Percentiles rank a stretch among this genome's conserved stretches.
phyloP scores from a whole-genome alignment of 2,888 invertebrate species.

The Micropterix aruncella region DNA sequence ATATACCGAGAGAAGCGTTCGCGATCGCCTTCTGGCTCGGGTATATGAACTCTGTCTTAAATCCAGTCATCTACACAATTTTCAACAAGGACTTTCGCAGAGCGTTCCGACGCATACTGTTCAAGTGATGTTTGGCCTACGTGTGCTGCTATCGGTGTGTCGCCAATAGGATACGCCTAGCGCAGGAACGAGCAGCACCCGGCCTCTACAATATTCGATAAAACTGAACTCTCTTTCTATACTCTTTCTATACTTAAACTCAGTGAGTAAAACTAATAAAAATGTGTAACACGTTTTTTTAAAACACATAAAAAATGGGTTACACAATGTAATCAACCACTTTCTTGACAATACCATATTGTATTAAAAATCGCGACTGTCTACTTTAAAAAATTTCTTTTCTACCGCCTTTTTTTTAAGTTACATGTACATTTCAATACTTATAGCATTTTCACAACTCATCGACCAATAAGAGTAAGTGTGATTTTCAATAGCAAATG shows the following conservation, averaged over 20 bases:
- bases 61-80: slow-evolving; percentile 92
- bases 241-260: not conserved
- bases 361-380: not conserved
- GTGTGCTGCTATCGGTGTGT: slow-evolving; percentile 73
- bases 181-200: slow-evolving; percentile 48
- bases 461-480: no score
- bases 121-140: slow-evolving; percentile 85
- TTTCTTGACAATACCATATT: not conserved
- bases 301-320: not conserved
- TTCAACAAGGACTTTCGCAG: slow-evolving; percentile 96
- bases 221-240: not conserved
- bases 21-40: slow-evolving; percentile 94
- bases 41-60: slow-evolving; percentile 92
- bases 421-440: no score
- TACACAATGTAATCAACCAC: no score
- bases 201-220: slow-evolving; percentile 40
- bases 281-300: no score
- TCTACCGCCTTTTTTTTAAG: no score
- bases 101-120: slow-evolving; percentile 89
- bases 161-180: slow-evolving; percentile 43
- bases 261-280: no score
- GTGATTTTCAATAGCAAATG: no score
- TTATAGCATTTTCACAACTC: no score
- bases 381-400: not conserved
- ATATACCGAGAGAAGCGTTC: slow-evolving; percentile 73